phyloP scores from a whole-genome alignment of 2,888 invertebrate species.

The Harmothoe impar region DNA sequence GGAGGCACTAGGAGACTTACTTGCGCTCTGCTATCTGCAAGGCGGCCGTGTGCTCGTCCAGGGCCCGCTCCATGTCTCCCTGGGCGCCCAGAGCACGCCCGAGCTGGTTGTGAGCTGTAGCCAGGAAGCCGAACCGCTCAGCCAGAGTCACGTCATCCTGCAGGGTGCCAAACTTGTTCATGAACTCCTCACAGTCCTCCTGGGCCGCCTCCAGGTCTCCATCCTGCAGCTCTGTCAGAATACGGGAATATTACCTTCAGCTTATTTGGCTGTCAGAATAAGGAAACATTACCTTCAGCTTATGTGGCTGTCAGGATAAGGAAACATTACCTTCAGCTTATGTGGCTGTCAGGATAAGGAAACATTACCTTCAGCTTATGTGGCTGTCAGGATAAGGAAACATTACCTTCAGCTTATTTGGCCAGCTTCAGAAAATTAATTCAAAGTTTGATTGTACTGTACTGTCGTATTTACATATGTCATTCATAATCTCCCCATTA shows the following conservation, averaged over 20 bases:
- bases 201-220: slow-evolving; percentile 21
- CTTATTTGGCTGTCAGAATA: background rate
- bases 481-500: no score
- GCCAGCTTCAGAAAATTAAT: no score
- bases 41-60: slow-evolving; percentile 12
- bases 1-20: no score
- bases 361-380: no score
- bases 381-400: no score
- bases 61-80: slow-evolving; percentile 4
- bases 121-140: slow-evolving; percentile 25
- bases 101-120: slow-evolving; percentile 25
- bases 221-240: background rate
- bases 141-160: slow-evolving; percentile 36
- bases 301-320: background rate
- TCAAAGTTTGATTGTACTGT: no score
- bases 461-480: no score
- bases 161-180: slow-evolving; percentile 10
- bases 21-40: slow-evolving; percentile 38
- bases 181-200: slow-evolving; percentile 18
- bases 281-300: background rate
- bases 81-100: slow-evolving; percentile 31
- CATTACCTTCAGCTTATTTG: no score
- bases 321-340: no score
- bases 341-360: no score
- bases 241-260: background rate